Evolutionary conservation across 1,140 invertebrate genomes (phyloP).

Genomic region (Carcinoscorpius rotundicauda): DNA sequence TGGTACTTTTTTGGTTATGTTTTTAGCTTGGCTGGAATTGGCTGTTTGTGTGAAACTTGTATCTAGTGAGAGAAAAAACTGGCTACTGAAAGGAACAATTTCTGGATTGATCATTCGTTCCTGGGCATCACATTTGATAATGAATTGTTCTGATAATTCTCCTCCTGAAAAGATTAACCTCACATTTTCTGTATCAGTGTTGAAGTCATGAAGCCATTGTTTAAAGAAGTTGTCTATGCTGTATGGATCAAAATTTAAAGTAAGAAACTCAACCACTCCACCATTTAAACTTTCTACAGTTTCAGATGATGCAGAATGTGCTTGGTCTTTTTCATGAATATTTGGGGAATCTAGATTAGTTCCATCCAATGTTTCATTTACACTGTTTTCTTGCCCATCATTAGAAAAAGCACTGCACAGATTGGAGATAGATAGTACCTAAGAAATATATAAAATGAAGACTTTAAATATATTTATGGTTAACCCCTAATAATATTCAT

Average conservation of each 20-base stretch:
- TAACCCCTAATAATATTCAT: too few species aligned
- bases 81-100: background rate
- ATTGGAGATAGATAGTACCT: too few species aligned
- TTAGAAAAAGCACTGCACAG: too few species aligned
- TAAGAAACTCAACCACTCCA: too few species aligned
- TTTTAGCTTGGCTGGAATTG: background rate
- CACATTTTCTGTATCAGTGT: slow-evolving; percentile 14
- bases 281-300: too few species aligned
- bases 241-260: background rate
- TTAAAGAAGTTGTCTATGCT: slow-evolving; percentile 10
- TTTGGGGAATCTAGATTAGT: too few species aligned
- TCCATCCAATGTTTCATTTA: too few species aligned
- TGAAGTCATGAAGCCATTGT: slow-evolving; percentile 9
- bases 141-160: background rate
- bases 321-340: too few species aligned
- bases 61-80: slow-evolving; percentile 3
- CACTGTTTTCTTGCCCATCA: too few species aligned
- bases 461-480: too few species aligned
- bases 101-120: slow-evolving; percentile 10
- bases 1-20: slow-evolving; percentile 1
- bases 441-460: too few species aligned
- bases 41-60: background rate
- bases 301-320: too few species aligned
- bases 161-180: background rate
- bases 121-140: slow-evolving; percentile 7